Evolutionary conservation across 2,113 vertebrate genomes (phyloP), one percentile per base, ranked within the genome.

Genomic region (Microtus ochrogaster): DNA sequence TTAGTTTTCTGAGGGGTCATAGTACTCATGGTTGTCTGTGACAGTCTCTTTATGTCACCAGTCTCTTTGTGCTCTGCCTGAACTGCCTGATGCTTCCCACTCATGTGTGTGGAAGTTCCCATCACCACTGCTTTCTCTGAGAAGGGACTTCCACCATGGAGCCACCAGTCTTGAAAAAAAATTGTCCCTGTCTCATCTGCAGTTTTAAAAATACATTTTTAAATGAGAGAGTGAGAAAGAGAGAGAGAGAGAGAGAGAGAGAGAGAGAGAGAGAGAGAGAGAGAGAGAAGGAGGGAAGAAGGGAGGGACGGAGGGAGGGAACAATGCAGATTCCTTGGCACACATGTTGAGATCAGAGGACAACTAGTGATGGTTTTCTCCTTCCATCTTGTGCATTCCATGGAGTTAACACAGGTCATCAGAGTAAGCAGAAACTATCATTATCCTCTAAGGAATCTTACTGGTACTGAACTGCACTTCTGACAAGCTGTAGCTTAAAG

Each of bases 221-320:
- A 36, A 70, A n/a, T n/a, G 74, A 30, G 44, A 30, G 26, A 77
- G 13, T 4, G 74, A 77, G 26, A 30, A 7, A 33, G 8, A 30
- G 26, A 41, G 9, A 13, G 26, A 14, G 58, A 58, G 19, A 21
- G 5, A 58, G 58, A 6, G 58, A 58, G 5, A 58, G 0, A 58
- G 55, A 17, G 13, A 55, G 52, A 17, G 55, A 55, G 55, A 17
- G 55, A 55, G 7, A 6, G 55, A 21, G 55, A 7, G 55, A 21
- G 55, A 1, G 19, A 21, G 5, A 7, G 5, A 58, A 2, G 17
- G 5, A 21, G 19, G 17, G 19, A 21, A 2, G 55, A 0, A 30
- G 26, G 16, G 13, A 77, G 26, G 4, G 26, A 77, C 7, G 14
- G 47, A 33, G 17, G 9, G 5, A 16, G 6, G 6, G 41, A 55